phyloP scores from a whole-genome alignment of 2,113 vertebrate genomes.

The Centropus bengalensis region DNA sequence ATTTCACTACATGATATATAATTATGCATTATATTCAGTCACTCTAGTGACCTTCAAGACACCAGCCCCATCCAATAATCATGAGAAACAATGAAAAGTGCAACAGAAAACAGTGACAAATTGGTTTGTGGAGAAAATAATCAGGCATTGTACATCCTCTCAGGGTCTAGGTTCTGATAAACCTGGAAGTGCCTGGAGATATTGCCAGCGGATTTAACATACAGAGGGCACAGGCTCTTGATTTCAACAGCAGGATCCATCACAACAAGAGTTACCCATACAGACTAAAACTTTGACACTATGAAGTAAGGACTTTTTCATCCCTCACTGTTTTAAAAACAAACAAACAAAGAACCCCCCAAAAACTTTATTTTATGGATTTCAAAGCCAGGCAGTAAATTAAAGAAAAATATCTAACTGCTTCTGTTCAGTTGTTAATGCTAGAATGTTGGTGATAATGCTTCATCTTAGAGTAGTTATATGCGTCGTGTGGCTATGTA shows the following conservation, averaged over 20 bases:
- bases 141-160: background rate
- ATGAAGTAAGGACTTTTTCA: background rate
- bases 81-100: background rate
- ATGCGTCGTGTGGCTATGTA: background rate
- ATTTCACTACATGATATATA: background rate
- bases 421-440: background rate
- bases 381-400: background rate
- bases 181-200: background rate
- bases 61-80: background rate
- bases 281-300: accelerated
- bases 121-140: background rate
- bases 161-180: background rate
- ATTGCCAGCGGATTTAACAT: background rate
- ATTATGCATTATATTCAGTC: background rate
- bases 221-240: background rate
- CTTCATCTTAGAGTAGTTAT: background rate
- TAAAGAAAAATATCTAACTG: background rate
- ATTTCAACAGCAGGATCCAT: background rate
- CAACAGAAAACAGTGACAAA: background rate
- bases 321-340: background rate
- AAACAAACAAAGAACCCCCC: accelerated
- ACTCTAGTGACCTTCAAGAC: background rate
- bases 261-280: background rate
- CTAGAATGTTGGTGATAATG: background rate
- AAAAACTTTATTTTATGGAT: background rate